Conservation (phyloP, 2,113 vertebrate genomes). For the Marmota monax region DNA sequence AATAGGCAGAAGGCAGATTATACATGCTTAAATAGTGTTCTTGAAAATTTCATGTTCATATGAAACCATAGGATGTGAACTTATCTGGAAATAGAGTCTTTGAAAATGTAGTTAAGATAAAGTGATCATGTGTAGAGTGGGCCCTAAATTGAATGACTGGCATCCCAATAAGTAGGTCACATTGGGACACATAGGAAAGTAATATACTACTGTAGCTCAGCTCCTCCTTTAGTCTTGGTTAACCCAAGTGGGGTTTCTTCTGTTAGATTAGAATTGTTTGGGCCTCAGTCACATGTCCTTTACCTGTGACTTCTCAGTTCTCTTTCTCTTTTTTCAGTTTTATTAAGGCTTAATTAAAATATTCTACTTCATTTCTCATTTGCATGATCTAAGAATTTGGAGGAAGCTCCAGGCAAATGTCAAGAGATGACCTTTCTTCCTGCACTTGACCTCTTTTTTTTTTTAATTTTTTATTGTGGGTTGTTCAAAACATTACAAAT, state of each 20-base stretch:
- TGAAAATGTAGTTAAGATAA: slow-evolving; percentile 15
- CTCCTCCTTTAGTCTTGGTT: slow-evolving; percentile 5
- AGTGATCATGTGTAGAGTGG: not conserved
- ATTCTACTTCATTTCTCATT: slow-evolving; percentile 50
- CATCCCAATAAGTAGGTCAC: not conserved
- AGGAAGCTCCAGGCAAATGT: slow-evolving; percentile 43
- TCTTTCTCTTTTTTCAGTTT: slow-evolving; percentile 47
- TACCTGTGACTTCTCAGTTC: slow-evolving; percentile 55
- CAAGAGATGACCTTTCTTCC: slow-evolving; percentile 12
- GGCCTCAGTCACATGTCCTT: slow-evolving; percentile 24
- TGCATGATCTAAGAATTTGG: slow-evolving; percentile 45
- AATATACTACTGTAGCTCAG: not conserved
- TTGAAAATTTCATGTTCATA: not conserved
- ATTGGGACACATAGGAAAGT: not conserved
- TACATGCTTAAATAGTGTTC: not conserved
- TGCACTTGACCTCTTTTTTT: not conserved
- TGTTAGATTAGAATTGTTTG: slow-evolving; percentile 53
- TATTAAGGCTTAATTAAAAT: slow-evolving; percentile 62
- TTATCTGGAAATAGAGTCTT: slow-evolving; percentile 47
- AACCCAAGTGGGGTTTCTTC: slow-evolving; percentile 17
- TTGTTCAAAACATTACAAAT: too few relatives aligned
- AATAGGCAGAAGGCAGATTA: not conserved
- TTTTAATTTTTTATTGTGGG: too few relatives aligned
- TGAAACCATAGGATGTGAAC: slow-evolving; percentile 15
- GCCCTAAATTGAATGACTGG: not conserved